Conservation (phyloP, 1,140 invertebrate genomes). For the Drosophila takahashii region DNA sequence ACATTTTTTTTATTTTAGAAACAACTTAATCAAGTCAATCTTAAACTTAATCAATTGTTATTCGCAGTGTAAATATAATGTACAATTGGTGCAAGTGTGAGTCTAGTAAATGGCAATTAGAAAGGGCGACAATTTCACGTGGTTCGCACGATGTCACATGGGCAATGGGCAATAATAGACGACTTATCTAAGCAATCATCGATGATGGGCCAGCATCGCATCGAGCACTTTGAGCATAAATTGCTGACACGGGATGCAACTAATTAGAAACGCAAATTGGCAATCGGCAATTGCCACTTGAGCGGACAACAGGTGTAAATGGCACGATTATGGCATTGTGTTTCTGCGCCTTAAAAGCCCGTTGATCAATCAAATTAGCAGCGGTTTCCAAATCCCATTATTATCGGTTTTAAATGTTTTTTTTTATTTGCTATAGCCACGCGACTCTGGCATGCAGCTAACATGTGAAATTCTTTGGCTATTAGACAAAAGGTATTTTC, state of each 20-base stretch:
- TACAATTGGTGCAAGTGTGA: not conserved
- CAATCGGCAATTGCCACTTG: slow-evolving; percentile 70
- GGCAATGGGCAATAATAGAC: slow-evolving; percentile 22
- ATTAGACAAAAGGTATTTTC: slow-evolving; percentile 19
- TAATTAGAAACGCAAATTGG: slow-evolving; percentile 78
- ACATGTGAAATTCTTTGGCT: slow-evolving; percentile 49
- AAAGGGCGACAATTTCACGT: slow-evolving; percentile 40
- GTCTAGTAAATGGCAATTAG: slow-evolving; percentile 39
- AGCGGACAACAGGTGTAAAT: slow-evolving; percentile 65
- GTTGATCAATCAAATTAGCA: slow-evolving; percentile 78
- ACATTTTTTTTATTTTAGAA: no score
- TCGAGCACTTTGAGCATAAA: slow-evolving; percentile 48
- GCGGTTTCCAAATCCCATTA: slow-evolving; percentile 43
- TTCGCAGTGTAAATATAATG: not conserved
- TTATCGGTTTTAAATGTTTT: slow-evolving; percentile 29
- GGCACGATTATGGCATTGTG: slow-evolving; percentile 51
- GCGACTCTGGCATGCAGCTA: slow-evolving; percentile 41
- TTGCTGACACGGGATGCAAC: slow-evolving; percentile 66
- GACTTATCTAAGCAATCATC: slow-evolving; percentile 49
- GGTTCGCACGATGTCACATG: slow-evolving; percentile 52
- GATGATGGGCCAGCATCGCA: slow-evolving; percentile 17
- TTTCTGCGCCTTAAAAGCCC: slow-evolving; percentile 15
- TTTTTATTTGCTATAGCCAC: slow-evolving; percentile 27
- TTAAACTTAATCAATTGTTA: no score
- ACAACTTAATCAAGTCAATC: no score